phyloP scores from a whole-genome alignment of 2,113 vertebrate genomes.

The Erythrolamprus reginae region DNA sequence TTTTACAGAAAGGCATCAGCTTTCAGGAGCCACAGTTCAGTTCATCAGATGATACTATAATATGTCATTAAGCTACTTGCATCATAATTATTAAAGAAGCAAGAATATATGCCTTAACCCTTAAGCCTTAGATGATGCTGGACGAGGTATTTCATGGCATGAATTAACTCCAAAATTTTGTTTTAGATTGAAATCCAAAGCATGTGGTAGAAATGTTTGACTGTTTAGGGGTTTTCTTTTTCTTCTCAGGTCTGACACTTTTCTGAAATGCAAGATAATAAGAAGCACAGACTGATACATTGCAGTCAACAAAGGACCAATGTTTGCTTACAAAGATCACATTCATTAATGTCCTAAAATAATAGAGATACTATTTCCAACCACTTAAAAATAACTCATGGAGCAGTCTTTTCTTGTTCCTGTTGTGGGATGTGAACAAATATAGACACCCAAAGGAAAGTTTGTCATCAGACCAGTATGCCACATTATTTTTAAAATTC shows the following conservation, averaged over 20 bases:
- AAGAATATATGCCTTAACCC: not conserved
- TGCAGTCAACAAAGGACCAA: conserved; percentile 62
- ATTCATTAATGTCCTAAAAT: conserved; percentile 66
- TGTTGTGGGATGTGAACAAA: conserved; percentile 62
- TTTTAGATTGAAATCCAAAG: conserved; percentile 47
- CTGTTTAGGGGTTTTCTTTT: conserved; percentile 10
- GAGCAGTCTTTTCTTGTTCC: conserved; percentile 70
- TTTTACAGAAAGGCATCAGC: not conserved
- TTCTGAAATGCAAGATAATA: conserved; percentile 42
- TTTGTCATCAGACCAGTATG: conserved; percentile 60
- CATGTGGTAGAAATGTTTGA: conserved; percentile 15
- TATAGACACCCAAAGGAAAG: conserved; percentile 65
- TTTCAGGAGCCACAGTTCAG: not conserved
- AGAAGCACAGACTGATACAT: conserved; percentile 51
- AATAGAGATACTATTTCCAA: conserved; percentile 69
- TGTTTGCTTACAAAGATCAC: conserved; percentile 63
- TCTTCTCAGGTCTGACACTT: conserved; percentile 39
- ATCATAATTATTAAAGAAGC: conserved; percentile 9
- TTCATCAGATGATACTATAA: not conserved
- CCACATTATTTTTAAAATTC: conserved; percentile 58
- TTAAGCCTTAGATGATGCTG: not conserved
- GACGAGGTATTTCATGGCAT: not conserved
- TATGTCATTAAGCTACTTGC: not conserved
- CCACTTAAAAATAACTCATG: conserved; percentile 68
- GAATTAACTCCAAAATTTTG: not conserved